These are phyloP conservation scores for Diplolepis rosae DNA, from an alignment of 2,888 invertebrate genomes.

Conservation along the genomic window DNA sequence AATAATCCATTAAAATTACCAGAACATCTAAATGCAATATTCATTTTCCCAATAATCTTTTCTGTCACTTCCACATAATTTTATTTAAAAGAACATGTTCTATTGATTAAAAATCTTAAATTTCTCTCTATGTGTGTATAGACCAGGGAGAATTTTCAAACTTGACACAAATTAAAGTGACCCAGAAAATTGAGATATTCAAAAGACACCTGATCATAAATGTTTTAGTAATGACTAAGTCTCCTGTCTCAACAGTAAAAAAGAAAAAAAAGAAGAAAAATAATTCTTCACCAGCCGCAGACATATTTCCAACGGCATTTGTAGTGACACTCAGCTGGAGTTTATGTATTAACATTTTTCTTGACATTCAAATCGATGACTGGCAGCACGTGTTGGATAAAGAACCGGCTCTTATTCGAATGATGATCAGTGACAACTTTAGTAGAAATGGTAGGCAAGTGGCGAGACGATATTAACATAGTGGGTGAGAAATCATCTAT, in stretches of 20 bases:
- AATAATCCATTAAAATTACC: too few species aligned
- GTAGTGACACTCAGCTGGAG: not conserved
- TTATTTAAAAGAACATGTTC: too few species aligned
- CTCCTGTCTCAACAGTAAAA: not conserved
- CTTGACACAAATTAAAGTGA: not conserved
- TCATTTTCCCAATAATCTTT: too few species aligned
- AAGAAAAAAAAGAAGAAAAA: not conserved
- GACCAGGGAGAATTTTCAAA: too few species aligned
- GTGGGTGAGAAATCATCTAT: slow-evolving; percentile 22
- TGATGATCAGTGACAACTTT: not conserved
- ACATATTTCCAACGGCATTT: not conserved
- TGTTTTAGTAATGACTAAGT: not conserved
- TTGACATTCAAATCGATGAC: not conserved
- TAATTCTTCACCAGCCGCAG: not conserved
- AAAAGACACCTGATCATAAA: not conserved
- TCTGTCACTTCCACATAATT: too few species aligned
- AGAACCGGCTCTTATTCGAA: not conserved
- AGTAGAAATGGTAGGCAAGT: slow-evolving; percentile 46
- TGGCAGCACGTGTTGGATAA: not conserved
- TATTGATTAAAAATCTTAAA: too few species aligned
- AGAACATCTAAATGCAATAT: too few species aligned
- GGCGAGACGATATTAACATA: slow-evolving; percentile 39
- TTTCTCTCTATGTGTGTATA: too few species aligned
- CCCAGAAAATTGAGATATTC: not conserved
- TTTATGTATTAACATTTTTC: not conserved